Conservation (phyloP, 1,140 invertebrate species). For the Pachyrhynchus sulphureomaculatus region DNA sequence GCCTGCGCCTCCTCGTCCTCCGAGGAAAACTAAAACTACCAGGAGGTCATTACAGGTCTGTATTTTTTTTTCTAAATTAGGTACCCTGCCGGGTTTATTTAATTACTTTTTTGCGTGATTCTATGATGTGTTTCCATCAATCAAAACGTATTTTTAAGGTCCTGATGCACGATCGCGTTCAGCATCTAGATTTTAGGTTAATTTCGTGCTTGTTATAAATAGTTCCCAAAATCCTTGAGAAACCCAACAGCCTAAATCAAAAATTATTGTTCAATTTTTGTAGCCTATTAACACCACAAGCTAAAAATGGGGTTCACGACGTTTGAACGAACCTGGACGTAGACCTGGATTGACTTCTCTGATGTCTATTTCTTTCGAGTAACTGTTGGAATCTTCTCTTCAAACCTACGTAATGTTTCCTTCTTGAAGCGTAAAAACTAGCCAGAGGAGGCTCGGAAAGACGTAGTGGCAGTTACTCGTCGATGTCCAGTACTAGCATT, state of each 20-base stretch:
- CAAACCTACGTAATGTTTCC: constrained; percentile 54
- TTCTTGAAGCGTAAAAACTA: constrained; percentile 49
- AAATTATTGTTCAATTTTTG: too few species aligned
- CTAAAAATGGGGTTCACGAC: too few species aligned
- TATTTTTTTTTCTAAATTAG: background rate
- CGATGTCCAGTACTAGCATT: constrained; percentile 39
- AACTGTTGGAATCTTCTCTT: constrained; percentile 47
- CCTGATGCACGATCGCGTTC: too few species aligned
- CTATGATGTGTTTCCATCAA: too few species aligned
- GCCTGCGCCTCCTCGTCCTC: constrained; percentile 78
- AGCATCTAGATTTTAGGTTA: too few species aligned
- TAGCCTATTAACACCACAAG: too few species aligned
- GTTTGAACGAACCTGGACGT: constrained; percentile 29
- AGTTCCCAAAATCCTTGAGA: too few species aligned
- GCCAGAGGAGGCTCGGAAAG: constrained; percentile 56
- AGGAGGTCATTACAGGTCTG: constrained; percentile 13
- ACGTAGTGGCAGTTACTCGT: constrained; percentile 54
- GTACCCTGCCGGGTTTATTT: too few species aligned
- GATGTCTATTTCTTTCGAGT: constrained; percentile 44
- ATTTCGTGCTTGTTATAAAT: too few species aligned
- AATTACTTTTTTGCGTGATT: too few species aligned
- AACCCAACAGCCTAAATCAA: too few species aligned
- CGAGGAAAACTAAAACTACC: constrained; percentile 56
- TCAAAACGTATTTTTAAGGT: too few species aligned
- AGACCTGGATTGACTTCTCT: constrained; percentile 45